Evolutionary conservation across 1,140 invertebrate species (phyloP).

Genomic region (Ericerus pela): DNA sequence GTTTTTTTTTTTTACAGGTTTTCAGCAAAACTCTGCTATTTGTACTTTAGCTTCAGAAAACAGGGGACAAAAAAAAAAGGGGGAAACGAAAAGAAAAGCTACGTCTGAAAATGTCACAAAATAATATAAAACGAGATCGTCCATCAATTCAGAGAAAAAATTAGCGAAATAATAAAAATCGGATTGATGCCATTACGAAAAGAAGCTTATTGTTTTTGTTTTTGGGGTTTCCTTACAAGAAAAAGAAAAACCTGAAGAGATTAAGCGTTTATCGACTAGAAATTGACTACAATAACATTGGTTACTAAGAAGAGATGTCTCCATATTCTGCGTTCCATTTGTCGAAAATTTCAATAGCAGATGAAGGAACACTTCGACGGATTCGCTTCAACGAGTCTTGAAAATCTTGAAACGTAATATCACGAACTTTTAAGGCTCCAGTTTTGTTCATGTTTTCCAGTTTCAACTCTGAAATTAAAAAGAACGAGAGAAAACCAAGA

Average conservation of each 20-base stretch:
- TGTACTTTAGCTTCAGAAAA: no score
- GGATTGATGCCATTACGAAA: no score
- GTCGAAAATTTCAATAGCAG: conserved; percentile 70
- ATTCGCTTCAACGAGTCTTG: conserved; percentile 78
- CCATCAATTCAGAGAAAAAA: no score
- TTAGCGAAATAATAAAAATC: no score
- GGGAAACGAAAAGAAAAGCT: no score
- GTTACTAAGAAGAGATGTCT: conserved; percentile 51
- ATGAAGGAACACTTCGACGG: conserved; percentile 71
- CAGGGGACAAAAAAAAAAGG: no score
- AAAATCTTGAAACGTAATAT: conserved; percentile 80
- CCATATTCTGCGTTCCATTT: conserved; percentile 91
- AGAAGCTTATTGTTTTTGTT: neutral
- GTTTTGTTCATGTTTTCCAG: conserved; percentile 70
- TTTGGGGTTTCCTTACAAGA: neutral
- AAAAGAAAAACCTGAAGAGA: neutral
- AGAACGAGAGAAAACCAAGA: neutral
- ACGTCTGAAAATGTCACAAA: no score
- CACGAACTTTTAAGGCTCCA: conserved; percentile 63
- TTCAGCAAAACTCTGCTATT: no score
- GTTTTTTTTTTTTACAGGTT: no score
- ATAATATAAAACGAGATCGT: no score
- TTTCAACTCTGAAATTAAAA: conserved; percentile 50
- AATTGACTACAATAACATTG: conserved; percentile 1
- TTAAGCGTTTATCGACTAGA: neutral